Evolutionary conservation across 2,888 invertebrate genomes (phyloP).

Genomic region (Leucania comma): DNA sequence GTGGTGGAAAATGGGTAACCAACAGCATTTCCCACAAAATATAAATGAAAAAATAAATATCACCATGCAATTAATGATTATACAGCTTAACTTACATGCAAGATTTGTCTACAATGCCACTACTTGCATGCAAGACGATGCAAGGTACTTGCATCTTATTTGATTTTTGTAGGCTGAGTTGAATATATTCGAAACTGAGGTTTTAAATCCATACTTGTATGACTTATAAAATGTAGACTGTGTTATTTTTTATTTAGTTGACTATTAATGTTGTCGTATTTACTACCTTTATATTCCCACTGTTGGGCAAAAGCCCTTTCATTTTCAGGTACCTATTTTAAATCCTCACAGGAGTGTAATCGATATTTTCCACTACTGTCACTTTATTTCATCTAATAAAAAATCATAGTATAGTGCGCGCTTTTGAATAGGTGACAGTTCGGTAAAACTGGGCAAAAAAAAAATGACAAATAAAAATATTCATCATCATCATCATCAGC

Average conservation of each 20-base stretch:
- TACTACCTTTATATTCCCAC: constrained; percentile 8
- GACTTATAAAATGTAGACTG: constrained; percentile 4
- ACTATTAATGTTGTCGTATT: constrained; percentile 41
- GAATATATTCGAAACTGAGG: neutral
- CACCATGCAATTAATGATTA: neutral
- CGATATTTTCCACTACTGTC: too few species aligned
- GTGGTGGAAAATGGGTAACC: too few species aligned
- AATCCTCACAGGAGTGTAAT: neutral
- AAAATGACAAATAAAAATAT: too few species aligned
- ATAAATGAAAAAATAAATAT: too few species aligned
- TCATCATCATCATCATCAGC: too few species aligned
- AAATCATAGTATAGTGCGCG: too few species aligned
- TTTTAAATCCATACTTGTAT: constrained; percentile 12
- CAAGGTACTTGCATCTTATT: neutral
- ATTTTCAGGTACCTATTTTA: constrained; percentile 23
- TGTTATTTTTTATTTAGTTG: constrained; percentile 26
- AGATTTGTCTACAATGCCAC: neutral
- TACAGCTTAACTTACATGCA: neutral
- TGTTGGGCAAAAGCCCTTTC: neutral
- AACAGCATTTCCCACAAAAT: too few species aligned
- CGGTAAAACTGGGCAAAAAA: too few species aligned
- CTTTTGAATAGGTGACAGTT: too few species aligned
- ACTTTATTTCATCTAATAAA: too few species aligned
- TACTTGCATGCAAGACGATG: too few species aligned
- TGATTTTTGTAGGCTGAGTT: neutral